These are phyloP conservation scores for Nomada fabriciana DNA, from an alignment of 2,888 invertebrate species.

Conservation along the genomic window DNA sequence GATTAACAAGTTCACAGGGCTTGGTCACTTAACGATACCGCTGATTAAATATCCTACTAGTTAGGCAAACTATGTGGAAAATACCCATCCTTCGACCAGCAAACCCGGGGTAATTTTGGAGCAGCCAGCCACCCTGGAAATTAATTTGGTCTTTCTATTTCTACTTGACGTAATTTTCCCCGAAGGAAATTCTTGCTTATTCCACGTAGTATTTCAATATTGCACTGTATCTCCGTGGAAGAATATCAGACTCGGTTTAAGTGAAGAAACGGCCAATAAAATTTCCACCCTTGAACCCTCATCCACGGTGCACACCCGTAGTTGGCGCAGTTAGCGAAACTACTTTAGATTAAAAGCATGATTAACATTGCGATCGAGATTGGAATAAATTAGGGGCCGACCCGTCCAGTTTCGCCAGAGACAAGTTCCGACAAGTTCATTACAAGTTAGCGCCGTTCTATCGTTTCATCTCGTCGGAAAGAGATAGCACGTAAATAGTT, in stretches of 20 bases:
- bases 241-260: not conserved
- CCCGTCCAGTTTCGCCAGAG: not conserved
- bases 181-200: not conserved
- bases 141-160: not conserved
- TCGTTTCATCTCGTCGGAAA: constrained; percentile 3
- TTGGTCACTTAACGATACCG: constrained; percentile 4
- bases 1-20: constrained; percentile 7
- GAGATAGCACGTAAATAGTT: constrained; percentile 31
- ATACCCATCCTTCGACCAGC: not conserved
- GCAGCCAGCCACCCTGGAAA: not conserved
- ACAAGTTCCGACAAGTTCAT: constrained; percentile 11
- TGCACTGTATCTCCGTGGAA: not conserved
- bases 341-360: constrained; percentile 4
- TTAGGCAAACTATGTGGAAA: constrained; percentile 12
- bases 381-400: constrained; percentile 11
- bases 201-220: too few species aligned
- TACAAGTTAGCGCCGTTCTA: constrained; percentile 15
- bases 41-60: constrained; percentile 15
- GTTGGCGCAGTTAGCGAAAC: not conserved
- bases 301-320: too few species aligned
- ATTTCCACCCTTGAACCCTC: not conserved
- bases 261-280: not conserved
- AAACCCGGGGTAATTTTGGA: not conserved
- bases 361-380: constrained; percentile 5
- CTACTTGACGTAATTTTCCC: too few species aligned